A percentile compares a stretch with the other conserved stretches of the same genome.
These are phyloP conservation scores for Isurus oxyrinchus DNA, from an alignment of 2,113 vertebrate species.

Conservation along the genomic window DNA sequence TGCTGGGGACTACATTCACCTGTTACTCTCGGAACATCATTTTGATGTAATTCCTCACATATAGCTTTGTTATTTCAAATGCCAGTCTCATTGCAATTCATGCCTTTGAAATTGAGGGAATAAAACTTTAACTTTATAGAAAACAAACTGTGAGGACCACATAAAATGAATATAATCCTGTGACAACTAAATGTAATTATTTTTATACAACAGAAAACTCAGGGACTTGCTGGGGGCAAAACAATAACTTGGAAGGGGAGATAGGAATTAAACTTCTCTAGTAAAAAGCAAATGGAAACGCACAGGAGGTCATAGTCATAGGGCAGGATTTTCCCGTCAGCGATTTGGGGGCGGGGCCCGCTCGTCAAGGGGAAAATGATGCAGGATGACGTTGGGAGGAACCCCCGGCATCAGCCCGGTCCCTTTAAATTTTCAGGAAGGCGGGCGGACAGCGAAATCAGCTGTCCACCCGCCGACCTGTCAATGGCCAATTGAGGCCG, in stretches of 20 bases:
- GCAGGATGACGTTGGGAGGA: no score
- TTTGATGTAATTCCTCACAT: background rate
- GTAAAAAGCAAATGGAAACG: background rate
- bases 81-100: background rate
- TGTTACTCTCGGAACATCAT: background rate
- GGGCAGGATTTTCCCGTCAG: no score
- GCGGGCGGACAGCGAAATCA: no score
- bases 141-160: background rate
- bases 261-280: background rate
- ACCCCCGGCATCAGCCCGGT: no score
- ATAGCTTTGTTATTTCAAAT: background rate
- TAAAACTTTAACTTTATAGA: background rate
- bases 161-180: background rate
- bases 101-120: background rate
- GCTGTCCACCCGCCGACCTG: no score
- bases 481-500: no score
- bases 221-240: background rate
- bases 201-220: background rate
- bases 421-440: no score
- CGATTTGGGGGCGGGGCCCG: no score
- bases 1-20: background rate
- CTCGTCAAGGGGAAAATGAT: no score
- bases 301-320: background rate
- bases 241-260: background rate
- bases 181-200: background rate